phyloP scores from a whole-genome alignment of 1,140 invertebrate genomes.

The Ylistrum balloti region DNA sequence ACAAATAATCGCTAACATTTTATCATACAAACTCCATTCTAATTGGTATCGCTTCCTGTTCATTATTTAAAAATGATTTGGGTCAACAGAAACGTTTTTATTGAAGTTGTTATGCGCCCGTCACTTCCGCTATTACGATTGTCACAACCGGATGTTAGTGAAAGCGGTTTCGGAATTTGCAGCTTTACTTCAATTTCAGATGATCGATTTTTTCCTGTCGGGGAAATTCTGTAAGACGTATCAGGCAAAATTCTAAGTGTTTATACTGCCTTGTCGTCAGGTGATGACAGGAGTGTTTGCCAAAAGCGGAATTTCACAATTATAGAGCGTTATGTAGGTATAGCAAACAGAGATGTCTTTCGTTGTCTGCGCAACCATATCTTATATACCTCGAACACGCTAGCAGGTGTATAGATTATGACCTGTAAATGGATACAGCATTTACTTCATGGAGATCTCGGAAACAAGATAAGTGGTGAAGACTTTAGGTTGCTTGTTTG shows the following conservation, averaged over 20 bases:
- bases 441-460: no score
- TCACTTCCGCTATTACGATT: not conserved
- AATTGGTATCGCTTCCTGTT: no score
- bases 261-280: not conserved
- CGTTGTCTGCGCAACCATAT: no score
- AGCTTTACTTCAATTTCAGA: not conserved
- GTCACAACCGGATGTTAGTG: not conserved
- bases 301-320: conserved; percentile 5
- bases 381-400: no score
- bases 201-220: not conserved
- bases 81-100: no score
- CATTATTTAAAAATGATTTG: no score
- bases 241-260: not conserved
- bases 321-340: not conserved
- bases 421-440: no score
- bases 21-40: no score
- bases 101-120: not conserved
- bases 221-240: not conserved
- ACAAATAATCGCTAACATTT: no score
- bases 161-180: not conserved
- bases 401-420: no score
- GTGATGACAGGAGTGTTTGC: not conserved
- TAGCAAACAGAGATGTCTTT: not conserved
- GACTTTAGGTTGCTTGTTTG: no score
- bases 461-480: no score